Conservation (phyloP, 2,888 invertebrate species). For the Stenichneumon culpator region DNA sequence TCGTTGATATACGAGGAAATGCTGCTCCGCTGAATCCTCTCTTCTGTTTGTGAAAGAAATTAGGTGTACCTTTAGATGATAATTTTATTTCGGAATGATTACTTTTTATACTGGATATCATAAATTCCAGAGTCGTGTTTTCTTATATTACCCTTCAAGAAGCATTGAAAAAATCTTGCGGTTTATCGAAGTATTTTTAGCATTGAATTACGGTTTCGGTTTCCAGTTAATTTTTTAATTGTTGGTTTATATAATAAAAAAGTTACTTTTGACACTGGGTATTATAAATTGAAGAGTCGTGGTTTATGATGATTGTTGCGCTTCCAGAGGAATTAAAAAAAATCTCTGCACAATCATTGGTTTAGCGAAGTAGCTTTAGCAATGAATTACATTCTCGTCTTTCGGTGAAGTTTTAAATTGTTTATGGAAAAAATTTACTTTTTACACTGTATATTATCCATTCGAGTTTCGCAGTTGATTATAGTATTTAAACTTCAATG, state of each 20-base stretch:
- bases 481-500: background rate
- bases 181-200: background rate
- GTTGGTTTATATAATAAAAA: no score
- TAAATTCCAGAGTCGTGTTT: background rate
- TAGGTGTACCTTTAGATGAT: background rate
- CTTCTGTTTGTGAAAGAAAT: background rate
- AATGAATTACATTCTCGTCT: no score
- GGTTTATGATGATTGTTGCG: background rate
- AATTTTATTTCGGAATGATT: background rate
- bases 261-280: no score
- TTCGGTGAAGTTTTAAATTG: no score
- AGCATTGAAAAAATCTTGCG: no score
- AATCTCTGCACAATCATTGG: background rate
- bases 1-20: background rate
- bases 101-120: background rate
- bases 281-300: background rate
- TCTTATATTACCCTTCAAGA: background rate
- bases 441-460: no score
- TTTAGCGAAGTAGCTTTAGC: background rate
- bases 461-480: background rate
- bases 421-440: no score
- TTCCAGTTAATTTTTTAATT: no score
- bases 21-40: background rate
- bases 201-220: no score
- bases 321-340: background rate